phyloP scores from a whole-genome alignment of 2,797 vertebrate genomes.

The Amphiprion clarkii region DNA sequence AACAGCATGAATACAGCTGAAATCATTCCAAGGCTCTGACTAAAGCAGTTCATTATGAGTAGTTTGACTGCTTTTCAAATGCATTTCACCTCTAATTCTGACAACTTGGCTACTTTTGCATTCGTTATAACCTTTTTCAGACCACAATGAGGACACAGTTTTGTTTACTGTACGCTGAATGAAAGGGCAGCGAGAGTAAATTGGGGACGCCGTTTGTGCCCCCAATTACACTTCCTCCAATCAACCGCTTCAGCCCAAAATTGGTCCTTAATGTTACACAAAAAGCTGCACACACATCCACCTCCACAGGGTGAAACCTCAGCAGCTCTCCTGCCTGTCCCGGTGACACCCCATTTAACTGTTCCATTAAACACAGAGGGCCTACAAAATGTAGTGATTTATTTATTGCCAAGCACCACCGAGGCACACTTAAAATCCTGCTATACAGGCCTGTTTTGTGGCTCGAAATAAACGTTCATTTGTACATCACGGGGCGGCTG shows the following conservation, averaged over 20 bases:
- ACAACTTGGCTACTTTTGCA: not conserved
- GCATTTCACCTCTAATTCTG: not conserved
- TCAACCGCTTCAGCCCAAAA: constrained; percentile 16
- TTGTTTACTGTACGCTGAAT: not conserved
- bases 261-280: constrained; percentile 8
- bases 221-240: constrained; percentile 3
- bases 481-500: constrained; percentile 29
- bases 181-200: not conserved
- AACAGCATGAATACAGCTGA: not conserved
- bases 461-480: constrained; percentile 46
- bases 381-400: constrained; percentile 47
- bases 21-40: not conserved
- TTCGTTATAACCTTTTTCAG: not conserved
- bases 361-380: constrained; percentile 62
- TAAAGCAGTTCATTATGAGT: too few relatives aligned
- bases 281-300: constrained; percentile 1
- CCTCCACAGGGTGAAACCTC: constrained; percentile 16
- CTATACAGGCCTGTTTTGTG: constrained; percentile 19
- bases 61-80: not conserved
- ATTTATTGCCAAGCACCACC: constrained; percentile 57
- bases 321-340: constrained; percentile 9
- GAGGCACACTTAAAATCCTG: constrained; percentile 40
- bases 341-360: constrained; percentile 47
- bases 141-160: not conserved
- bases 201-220: not conserved